Conservation (phyloP, 2,113 vertebrate genomes). For the Lepisosteus osseus region DNA sequence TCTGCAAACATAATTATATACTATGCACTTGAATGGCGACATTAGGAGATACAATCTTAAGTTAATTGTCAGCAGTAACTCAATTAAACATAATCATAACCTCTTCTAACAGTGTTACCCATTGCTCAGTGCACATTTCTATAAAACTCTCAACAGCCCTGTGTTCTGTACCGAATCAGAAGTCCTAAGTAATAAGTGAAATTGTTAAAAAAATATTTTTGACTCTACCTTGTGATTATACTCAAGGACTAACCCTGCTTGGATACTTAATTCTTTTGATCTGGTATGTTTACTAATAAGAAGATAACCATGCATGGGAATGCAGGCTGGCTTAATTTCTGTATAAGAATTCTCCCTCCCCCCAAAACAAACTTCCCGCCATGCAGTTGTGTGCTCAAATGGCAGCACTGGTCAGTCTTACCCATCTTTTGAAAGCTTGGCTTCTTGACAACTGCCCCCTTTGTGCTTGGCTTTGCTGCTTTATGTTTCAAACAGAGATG, state of each 20-base stretch:
- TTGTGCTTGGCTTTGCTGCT: conserved; percentile 19
- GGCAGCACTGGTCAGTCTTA: conserved; percentile 14
- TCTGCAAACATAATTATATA: no score
- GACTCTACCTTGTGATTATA: background rate
- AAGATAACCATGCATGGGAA: conserved; percentile 44
- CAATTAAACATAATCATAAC: no score
- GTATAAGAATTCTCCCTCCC: conserved; percentile 23
- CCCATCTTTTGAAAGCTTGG: background rate
- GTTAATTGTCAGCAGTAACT: no score
- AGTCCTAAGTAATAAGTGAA: no score
- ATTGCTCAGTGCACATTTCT: no score
- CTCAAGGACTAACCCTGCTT: conserved; percentile 15
- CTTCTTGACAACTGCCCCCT: conserved; percentile 1
- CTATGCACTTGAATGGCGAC: no score
- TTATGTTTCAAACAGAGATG: conserved; percentile 36
- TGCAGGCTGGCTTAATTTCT: conserved; percentile 38
- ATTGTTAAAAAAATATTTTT: background rate
- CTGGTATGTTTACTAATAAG: conserved; percentile 34
- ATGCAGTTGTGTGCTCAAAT: background rate
- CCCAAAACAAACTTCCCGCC: background rate
- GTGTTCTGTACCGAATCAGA: no score
- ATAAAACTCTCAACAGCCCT: no score
- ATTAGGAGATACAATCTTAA: no score
- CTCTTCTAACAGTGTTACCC: no score
- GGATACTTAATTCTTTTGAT: background rate